Evolutionary conservation across 1,140 invertebrate species (phyloP).

Genomic region (Harlomillsia oculata): DNA sequence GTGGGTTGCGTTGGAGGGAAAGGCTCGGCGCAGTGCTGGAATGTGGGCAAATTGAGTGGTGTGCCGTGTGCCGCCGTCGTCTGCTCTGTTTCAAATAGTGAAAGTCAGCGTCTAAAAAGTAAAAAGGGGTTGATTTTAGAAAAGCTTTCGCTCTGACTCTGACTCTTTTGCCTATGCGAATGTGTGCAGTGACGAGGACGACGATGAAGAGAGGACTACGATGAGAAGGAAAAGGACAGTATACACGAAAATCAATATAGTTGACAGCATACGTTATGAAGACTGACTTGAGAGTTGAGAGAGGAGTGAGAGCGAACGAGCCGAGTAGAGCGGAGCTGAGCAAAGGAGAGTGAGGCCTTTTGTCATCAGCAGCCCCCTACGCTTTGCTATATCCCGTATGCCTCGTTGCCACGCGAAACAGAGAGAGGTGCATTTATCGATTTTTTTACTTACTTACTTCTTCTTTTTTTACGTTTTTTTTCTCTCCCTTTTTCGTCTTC

Average conservation of each 20-base stretch:
- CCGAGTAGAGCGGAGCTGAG: too few relatives aligned
- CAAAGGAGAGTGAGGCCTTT: too few relatives aligned
- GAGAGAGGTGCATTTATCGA: conserved; percentile 32
- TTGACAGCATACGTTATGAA: conserved; percentile 31
- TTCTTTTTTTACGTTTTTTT: conserved; percentile 22
- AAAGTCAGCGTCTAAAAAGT: conserved; percentile 10
- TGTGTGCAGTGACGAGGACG: too few relatives aligned
- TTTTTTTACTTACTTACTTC: conserved; percentile 29
- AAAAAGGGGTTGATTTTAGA: conserved; percentile 24
- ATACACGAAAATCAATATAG: conserved; percentile 32
- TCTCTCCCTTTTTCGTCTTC: conserved; percentile 23
- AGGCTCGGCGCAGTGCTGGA: too few relatives aligned
- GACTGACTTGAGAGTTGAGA: too few relatives aligned
- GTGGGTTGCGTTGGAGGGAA: too few relatives aligned
- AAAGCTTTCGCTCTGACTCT: too few relatives aligned
- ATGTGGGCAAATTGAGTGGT: neutral
- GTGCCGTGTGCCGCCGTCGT: neutral
- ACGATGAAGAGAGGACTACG: too few relatives aligned
- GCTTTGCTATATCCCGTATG: conserved; percentile 23
- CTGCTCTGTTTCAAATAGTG: conserved; percentile 20
- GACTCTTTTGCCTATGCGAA: conserved; percentile 6
- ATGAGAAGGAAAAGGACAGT: conserved; percentile 24
- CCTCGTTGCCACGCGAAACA: conserved; percentile 31
- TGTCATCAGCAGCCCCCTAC: conserved; percentile 27
- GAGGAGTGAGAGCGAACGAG: conserved; percentile 22